These are phyloP conservation scores for Rhabditoides inermis DNA, from an alignment of 2,888 invertebrate species.

Conservation along the genomic window DNA sequence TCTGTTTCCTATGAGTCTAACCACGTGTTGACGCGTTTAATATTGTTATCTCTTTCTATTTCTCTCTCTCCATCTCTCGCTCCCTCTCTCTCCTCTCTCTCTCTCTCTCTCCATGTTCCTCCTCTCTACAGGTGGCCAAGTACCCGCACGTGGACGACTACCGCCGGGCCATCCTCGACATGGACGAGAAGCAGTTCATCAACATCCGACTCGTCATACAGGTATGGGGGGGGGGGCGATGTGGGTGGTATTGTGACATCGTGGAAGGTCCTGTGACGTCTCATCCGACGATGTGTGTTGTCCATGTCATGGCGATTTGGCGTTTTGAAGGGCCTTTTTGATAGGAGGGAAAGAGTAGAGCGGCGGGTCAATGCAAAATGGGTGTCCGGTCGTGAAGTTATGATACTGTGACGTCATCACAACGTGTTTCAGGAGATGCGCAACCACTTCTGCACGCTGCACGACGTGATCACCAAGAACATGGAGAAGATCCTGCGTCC, in stretches of 20 bases:
- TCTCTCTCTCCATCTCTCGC: too few species aligned
- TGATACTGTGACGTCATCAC: too few species aligned
- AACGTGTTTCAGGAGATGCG: slow-evolving; percentile 90
- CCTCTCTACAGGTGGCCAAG: slow-evolving; percentile 29
- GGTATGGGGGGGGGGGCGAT: slow-evolving; percentile 52
- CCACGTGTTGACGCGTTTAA: not conserved
- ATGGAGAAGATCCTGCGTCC: slow-evolving; percentile 97
- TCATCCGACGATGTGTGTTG: too few species aligned
- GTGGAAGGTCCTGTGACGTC: too few species aligned
- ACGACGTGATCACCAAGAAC: slow-evolving; percentile 95
- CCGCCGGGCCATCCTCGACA: slow-evolving; percentile 77
- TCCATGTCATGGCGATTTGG: too few species aligned
- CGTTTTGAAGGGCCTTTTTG: too few species aligned
- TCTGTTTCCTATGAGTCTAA: not conserved
- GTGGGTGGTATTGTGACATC: not conserved
- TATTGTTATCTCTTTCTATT: not conserved
- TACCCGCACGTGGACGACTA: slow-evolving; percentile 68
- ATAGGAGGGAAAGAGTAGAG: too few species aligned
- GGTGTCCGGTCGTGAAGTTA: too few species aligned
- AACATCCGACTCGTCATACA: slow-evolving; percentile 62
- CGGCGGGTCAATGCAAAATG: too few species aligned
- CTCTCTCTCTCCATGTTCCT: too few species aligned
- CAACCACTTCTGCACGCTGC: slow-evolving; percentile 88
- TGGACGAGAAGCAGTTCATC: slow-evolving; percentile 93
- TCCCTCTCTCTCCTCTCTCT: too few species aligned